Evolutionary conservation across 2,113 vertebrate genomes (phyloP).

Genomic region (Rhinolophus sinicus): DNA sequence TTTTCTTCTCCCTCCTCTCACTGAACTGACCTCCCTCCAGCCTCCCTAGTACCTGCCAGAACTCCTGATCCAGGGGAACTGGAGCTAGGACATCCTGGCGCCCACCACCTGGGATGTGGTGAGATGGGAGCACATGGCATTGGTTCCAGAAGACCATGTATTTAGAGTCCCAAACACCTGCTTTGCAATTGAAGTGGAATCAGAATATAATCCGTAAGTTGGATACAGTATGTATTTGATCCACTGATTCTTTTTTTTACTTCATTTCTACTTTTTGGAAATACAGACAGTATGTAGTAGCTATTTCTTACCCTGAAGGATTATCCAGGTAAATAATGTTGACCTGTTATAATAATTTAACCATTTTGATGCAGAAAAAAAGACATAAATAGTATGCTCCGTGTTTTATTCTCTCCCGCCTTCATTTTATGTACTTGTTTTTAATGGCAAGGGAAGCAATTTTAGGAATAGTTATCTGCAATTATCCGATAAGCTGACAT

Average conservation of each 20-base stretch:
- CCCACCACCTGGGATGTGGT: background rate
- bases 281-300: background rate
- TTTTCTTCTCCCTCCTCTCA: background rate
- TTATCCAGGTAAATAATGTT: conserved; percentile 27
- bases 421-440: background rate
- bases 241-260: conserved; percentile 15
- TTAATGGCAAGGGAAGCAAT: conserved; percentile 32
- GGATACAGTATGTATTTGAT: background rate
- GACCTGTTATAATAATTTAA: conserved; percentile 51
- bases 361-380: conserved; percentile 11
- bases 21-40: background rate
- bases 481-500: conserved; percentile 55
- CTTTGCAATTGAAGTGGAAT: background rate
- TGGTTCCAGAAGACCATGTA: background rate
- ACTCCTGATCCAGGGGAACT: accelerated
- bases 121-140: accelerated
- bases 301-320: background rate
- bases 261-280: conserved; percentile 13
- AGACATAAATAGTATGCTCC: background rate
- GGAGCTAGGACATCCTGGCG: background rate
- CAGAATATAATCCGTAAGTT: background rate
- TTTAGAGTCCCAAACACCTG: too few species aligned
- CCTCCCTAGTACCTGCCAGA: background rate
- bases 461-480: conserved; percentile 48
- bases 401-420: conserved; percentile 4